Evolutionary conservation across 2,888 invertebrate genomes (phyloP).

Genomic region (Amblyjoppa proteus): DNA sequence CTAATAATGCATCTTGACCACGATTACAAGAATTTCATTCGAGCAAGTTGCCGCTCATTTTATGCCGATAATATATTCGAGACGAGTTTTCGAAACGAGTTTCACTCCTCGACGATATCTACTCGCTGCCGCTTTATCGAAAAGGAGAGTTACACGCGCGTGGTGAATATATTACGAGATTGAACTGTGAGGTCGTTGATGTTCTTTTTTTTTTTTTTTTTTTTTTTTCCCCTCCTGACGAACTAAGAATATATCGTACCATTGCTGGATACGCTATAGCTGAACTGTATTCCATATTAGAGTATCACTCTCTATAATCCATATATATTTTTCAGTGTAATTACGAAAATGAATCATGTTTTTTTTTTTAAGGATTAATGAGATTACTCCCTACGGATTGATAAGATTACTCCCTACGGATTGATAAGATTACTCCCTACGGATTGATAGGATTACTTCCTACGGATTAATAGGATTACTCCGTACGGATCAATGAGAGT

Average conservation of each 20-base stretch:
- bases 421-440: too few species aligned
- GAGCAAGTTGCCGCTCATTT: constrained; percentile 45
- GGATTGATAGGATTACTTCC: too few species aligned
- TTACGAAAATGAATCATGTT: not conserved
- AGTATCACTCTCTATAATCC: not conserved
- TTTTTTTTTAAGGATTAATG: not conserved
- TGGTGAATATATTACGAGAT: constrained; percentile 50
- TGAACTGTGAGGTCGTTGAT: constrained; percentile 36
- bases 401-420: too few species aligned
- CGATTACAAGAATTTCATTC: constrained; percentile 40
- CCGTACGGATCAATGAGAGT: too few species aligned
- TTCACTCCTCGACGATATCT: constrained; percentile 29
- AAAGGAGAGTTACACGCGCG: constrained; percentile 62
- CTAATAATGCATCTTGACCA: not conserved
- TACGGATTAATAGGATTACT: too few species aligned
- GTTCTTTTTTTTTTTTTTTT: constrained; percentile 38
- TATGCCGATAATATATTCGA: constrained; percentile 57
- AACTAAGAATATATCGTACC: constrained; percentile 7
- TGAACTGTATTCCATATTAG: not conserved
- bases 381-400: too few species aligned
- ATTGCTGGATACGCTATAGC: not conserved
- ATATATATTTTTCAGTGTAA: not conserved
- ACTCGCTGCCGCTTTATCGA: constrained; percentile 62
- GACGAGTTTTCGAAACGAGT: constrained; percentile 67
- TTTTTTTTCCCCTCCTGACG: not conserved